A percentile compares a stretch with the other conserved stretches of the same genome.
Evolutionary conservation across 2,888 invertebrate species (phyloP).

Genomic region (Pilophorus perplexus): DNA sequence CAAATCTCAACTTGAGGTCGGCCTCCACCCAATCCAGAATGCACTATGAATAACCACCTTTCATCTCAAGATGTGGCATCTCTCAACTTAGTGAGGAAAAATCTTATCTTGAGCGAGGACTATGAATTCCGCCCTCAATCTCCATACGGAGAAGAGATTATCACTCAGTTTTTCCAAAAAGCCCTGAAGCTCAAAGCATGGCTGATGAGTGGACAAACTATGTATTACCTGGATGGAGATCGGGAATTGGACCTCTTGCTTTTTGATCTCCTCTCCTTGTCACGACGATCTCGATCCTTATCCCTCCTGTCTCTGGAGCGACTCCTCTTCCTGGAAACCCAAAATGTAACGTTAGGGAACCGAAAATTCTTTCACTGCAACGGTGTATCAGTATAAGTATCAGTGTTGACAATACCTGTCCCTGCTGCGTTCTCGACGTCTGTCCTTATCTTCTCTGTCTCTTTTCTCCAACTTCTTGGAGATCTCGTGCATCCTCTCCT

Average conservation of each 20-base stretch:
- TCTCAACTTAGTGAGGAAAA: too few relatives aligned
- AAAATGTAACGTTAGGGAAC: background rate
- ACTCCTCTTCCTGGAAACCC: constrained; percentile 52
- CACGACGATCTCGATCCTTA: constrained; percentile 52
- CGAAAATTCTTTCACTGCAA: background rate
- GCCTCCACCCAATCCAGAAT: too few relatives aligned
- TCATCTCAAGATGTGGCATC: too few relatives aligned
- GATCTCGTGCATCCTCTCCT: constrained; percentile 64
- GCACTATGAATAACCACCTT: too few relatives aligned
- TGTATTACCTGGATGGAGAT: constrained; percentile 47
- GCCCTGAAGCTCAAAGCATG: too few relatives aligned
- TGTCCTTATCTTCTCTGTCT: constrained; percentile 49
- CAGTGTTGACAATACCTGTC: constrained; percentile 8
- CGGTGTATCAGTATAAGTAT: background rate
- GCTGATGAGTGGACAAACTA: too few relatives aligned
- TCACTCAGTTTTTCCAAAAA: too few relatives aligned
- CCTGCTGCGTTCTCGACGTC: constrained; percentile 52
- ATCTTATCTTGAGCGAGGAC: too few relatives aligned
- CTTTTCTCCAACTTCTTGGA: constrained; percentile 50
- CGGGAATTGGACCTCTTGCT: constrained; percentile 46
- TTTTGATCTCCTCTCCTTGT: constrained; percentile 52
- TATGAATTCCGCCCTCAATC: too few relatives aligned
- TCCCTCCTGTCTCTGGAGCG: constrained; percentile 54
- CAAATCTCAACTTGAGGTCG: too few relatives aligned
- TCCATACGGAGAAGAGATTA: too few relatives aligned